Percentiles rank a stretch among this genome's conserved stretches.
Conservation (phyloP, 2,888 invertebrate species). For the Hoplodrina blanda region DNA sequence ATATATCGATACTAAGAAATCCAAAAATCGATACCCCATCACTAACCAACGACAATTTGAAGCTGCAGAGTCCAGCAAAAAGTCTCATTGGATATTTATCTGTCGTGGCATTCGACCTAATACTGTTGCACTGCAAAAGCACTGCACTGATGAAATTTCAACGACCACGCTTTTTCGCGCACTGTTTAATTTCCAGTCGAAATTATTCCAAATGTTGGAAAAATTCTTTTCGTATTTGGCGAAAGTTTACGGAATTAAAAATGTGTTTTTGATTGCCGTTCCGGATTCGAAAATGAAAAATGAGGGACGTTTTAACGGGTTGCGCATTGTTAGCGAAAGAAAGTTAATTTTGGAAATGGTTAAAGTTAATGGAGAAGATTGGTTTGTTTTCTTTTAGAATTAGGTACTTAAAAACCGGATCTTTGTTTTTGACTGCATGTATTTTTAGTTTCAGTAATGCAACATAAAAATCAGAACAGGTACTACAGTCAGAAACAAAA, state of each 20-base stretch:
- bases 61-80: constrained; percentile 80
- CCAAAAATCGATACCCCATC: constrained; percentile 53
- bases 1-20: constrained; percentile 40
- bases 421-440: neutral
- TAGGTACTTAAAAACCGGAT: neutral
- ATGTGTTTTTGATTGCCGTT: constrained; percentile 60
- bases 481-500: no score
- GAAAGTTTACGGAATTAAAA: constrained; percentile 49
- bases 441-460: no score
- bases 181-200: constrained; percentile 59
- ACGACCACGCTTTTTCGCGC: constrained; percentile 74
- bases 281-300: constrained; percentile 53
- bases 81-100: constrained; percentile 87
- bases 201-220: constrained; percentile 56
- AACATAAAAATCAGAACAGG: no score
- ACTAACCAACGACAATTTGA: constrained; percentile 74
- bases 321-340: constrained; percentile 30
- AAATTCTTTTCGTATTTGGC: constrained; percentile 45
- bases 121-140: constrained; percentile 74
- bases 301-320: constrained; percentile 47
- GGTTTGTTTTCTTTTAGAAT: constrained; percentile 1
- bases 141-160: constrained; percentile 79
- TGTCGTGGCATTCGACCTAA: constrained; percentile 70
- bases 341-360: constrained; percentile 35
- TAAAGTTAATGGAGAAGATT: constrained; percentile 28